A percentile compares a stretch with the other conserved stretches of the same genome.
Evolutionary conservation across 2,797 vertebrate species (phyloP).

Genomic region (Natrix natrix): DNA sequence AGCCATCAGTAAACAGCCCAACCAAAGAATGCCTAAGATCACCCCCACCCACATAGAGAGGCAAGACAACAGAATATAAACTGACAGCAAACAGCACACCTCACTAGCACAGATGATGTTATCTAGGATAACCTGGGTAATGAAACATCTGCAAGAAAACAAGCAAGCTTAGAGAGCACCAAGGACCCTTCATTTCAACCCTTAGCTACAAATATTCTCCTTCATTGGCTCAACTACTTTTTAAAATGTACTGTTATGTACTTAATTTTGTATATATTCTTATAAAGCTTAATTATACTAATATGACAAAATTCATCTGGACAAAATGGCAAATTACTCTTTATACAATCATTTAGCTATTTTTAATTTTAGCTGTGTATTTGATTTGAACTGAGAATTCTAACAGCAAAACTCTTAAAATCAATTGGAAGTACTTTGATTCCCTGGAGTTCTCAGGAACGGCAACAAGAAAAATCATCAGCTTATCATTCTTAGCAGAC

Average conservation of each 20-base stretch:
- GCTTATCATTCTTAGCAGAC: neutral
- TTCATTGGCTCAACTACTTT: too few species aligned
- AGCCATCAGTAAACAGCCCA: too few species aligned
- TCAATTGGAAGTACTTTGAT: neutral
- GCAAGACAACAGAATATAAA: too few species aligned
- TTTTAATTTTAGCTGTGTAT: neutral
- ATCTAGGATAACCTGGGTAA: too few species aligned
- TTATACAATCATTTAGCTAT: neutral
- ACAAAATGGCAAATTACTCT: neutral
- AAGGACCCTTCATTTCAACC: too few species aligned
- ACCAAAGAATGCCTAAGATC: too few species aligned
- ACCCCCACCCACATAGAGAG: too few species aligned
- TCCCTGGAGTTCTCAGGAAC: neutral
- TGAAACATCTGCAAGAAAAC: too few species aligned
- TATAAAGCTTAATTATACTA: neutral
- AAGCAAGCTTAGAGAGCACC: too few species aligned
- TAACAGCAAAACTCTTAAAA: neutral
- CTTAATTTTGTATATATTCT: neutral
- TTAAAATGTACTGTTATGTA: neutral
- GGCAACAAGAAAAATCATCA: neutral
- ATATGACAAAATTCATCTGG: slow-evolving; percentile 7
- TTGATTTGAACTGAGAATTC: neutral
- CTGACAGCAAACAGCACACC: too few species aligned
- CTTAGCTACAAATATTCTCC: too few species aligned
- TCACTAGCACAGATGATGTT: too few species aligned